A percentile compares a stretch with the other conserved stretches of the same genome.
These are phyloP conservation scores for Sinhomidia bicolor DNA, from an alignment of 2,888 invertebrate species.

Conservation along the genomic window DNA sequence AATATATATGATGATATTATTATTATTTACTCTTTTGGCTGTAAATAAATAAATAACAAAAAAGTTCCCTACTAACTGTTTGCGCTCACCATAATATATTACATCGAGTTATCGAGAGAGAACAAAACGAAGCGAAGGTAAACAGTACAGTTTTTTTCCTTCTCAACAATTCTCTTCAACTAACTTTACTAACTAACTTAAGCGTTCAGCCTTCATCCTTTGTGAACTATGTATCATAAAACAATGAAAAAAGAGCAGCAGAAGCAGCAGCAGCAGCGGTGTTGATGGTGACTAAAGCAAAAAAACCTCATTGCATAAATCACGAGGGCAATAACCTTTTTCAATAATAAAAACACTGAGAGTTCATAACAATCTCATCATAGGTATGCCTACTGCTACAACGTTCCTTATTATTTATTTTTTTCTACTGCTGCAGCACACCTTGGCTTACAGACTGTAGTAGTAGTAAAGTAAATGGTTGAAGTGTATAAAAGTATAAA, in stretches of 20 bases:
- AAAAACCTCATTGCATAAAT: slow-evolving; percentile 74
- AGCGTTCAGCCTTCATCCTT: slow-evolving; percentile 53
- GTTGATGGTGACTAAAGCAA: slow-evolving; percentile 62
- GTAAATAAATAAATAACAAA: slow-evolving; percentile 34
- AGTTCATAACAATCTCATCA: not conserved
- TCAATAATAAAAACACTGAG: slow-evolving; percentile 70
- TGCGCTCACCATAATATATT: no score
- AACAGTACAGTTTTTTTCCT: slow-evolving; percentile 56
- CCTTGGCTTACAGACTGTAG: slow-evolving; percentile 47
- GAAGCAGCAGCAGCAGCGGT: not conserved
- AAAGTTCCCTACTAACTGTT: not conserved
- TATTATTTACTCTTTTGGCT: slow-evolving; percentile 17
- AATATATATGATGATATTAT: not conserved
- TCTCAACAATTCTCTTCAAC: not conserved
- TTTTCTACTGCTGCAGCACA: slow-evolving; percentile 46
- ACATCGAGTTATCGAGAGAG: not conserved
- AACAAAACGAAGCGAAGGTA: slow-evolving; percentile 62
- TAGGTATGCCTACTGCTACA: not conserved
- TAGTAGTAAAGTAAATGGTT: no score
- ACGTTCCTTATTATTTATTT: not conserved
- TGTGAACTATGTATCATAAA: not conserved
- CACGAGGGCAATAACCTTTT: slow-evolving; percentile 74
- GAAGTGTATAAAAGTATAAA: slow-evolving; percentile 65
- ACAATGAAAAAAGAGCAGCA: slow-evolving; percentile 22
- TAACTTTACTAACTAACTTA: not conserved